Evolutionary conservation across 2,888 invertebrate species (phyloP).

Genomic region (Oscheius sp.): DNA sequence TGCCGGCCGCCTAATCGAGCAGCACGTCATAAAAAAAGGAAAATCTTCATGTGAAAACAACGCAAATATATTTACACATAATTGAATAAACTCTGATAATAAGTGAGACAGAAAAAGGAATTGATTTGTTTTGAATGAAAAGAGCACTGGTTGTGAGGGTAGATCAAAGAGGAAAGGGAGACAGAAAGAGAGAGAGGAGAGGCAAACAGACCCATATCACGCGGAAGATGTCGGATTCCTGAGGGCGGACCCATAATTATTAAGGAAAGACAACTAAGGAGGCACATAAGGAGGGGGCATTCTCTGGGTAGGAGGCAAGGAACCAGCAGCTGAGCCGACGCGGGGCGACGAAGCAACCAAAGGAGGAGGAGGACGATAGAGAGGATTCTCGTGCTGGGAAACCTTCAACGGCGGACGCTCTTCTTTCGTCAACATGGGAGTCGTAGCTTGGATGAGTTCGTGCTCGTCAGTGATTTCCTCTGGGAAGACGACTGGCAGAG

Average conservation of each 20-base stretch:
- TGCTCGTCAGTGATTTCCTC: slow-evolving; percentile 90
- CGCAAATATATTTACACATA: no score
- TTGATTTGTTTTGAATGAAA: no score
- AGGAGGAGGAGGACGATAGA: slow-evolving; percentile 91
- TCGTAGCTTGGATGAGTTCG: slow-evolving; percentile 78
- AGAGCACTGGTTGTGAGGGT: no score
- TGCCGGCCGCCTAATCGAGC: no score
- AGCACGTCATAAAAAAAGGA: no score
- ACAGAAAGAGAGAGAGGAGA: no score
- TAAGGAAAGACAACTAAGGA: slow-evolving; percentile 80
- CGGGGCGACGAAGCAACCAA: slow-evolving; percentile 76
- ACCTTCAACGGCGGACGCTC: slow-evolving; percentile 87
- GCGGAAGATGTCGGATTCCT: slow-evolving; percentile 1
- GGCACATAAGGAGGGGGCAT: slow-evolving; percentile 97
- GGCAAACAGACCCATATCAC: slow-evolving; percentile 6
- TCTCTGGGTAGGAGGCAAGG: slow-evolving; percentile 83
- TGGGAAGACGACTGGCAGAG: slow-evolving; percentile 88
- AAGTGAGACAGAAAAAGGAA: no score
- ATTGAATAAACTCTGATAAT: no score
- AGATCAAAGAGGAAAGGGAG: no score
- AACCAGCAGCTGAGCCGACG: slow-evolving; percentile 40
- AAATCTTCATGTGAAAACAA: no score
- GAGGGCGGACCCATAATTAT: not conserved
- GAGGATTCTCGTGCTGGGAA: slow-evolving; percentile 77
- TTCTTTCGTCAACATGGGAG: slow-evolving; percentile 92